Evolutionary conservation across 2,113 vertebrate species (phyloP), one percentile per base, ranked within the genome.

Genomic region (Cnemophilus loriae): DNA sequence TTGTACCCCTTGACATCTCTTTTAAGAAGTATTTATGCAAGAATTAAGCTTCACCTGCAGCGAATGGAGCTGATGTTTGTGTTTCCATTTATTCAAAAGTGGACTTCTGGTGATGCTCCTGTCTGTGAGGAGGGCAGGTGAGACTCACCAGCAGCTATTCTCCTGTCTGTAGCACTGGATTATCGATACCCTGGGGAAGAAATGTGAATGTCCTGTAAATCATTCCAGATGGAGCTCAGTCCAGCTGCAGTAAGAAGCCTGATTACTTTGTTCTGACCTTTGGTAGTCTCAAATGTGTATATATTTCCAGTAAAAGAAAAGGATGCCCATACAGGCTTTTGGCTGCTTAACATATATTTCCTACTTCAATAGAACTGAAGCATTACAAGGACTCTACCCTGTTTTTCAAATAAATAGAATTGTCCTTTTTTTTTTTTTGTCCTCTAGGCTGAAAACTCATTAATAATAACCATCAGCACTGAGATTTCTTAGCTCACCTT

Each of bases 381-480:
- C 68, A 87, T 75, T 95, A 30, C 71, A 81, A 94, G 61, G 37
- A 44, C 57, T 84, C 26, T 55, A 33, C 33, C 50, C 37, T 92
- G 28, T 91, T 93, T 93, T 91, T 86, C 80, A 90, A 67, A 82
- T 64, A 89, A 87, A 85, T 89, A 65, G n/a, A 56, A 57, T 85
- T 68, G 46, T 76, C 42, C 42, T 3, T 3, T 56, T 39, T 37
- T 33, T 39, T 35, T 32, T 57, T n/a, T 12, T 3, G 4, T 7
- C 7, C 69, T 37, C 35, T 23, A 32, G 69, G 56, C 80, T 84
- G 80, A 89, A 79, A 87, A 32, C 47, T 87, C 35, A 75, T 89
- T 60, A 89, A 78, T 92, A 81, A 81, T 67, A 93, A 56, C 41
- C 32, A 44, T 63, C 86, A 92, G 56, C 13, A 12, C 17, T 32